Conservation (phyloP, 2,888 invertebrate species). For the Autographa gamma region DNA sequence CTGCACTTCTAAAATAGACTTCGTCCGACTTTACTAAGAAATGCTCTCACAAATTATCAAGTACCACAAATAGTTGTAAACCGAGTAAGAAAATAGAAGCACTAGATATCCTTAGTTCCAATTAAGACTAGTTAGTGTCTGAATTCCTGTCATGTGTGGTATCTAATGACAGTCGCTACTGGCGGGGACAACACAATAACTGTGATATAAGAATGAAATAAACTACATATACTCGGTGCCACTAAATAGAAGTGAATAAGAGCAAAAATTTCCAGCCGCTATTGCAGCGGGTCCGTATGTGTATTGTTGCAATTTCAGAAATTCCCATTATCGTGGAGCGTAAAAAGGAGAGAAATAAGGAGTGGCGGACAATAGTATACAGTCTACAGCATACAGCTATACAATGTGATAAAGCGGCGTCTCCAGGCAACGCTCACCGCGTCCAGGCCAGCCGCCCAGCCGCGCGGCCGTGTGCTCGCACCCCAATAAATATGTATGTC, state of each 20-base stretch:
- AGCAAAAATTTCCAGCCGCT: constrained; percentile 62
- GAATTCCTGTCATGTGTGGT: constrained; percentile 48
- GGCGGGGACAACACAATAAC: constrained; percentile 44
- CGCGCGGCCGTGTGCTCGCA: constrained; percentile 21
- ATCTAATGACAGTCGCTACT: constrained; percentile 19
- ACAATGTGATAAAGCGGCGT: constrained; percentile 55
- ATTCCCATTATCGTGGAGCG: constrained; percentile 85
- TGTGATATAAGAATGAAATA: constrained; percentile 51
- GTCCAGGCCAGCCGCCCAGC: constrained; percentile 24
- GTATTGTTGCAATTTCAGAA: constrained; percentile 88
- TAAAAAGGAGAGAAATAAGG: constrained; percentile 84
- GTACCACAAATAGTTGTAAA: constrained; percentile 34
- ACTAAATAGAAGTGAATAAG: constrained; percentile 53
- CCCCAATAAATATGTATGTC: constrained; percentile 16
- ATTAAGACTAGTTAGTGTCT: constrained; percentile 50
- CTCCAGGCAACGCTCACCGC: constrained; percentile 64
- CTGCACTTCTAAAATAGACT: background rate
- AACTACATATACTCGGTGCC: constrained; percentile 41
- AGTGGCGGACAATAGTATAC: constrained; percentile 78
- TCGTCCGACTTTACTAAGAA: background rate
- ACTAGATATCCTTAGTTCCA: constrained; percentile 41
- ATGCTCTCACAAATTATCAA: constrained; percentile 17
- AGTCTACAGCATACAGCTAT: constrained; percentile 24
- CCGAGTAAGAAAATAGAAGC: constrained; percentile 36
- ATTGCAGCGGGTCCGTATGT: constrained; percentile 78